Evolutionary conservation across 1,140 invertebrate species (phyloP), one percentile per base, ranked within the genome.

Genomic region (Aphelinus certus): DNA sequence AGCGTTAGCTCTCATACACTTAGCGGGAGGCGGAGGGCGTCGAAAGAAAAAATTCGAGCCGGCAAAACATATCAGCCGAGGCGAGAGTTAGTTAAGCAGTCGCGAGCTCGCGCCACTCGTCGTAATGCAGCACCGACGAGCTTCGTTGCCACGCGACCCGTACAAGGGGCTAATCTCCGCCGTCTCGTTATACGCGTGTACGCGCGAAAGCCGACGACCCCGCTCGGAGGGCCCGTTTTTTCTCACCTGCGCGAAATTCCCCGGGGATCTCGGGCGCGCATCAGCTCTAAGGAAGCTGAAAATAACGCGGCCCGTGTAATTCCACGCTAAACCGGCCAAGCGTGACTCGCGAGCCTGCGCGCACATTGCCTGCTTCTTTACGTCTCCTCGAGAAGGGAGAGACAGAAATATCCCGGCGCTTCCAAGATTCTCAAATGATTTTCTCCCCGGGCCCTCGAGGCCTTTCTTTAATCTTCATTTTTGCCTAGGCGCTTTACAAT

Each of bases 71-170:
- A 63, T 6, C 46, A 26, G 47, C 7, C 7, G 49, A n/a, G 61
- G n/a, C 48, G 53, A 72, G 57, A 64, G 66, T 73, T 66, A 62
- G 66, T 73, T 65, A 73, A 66, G 55, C 55, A n/a, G n/a, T 26
- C 26, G 26, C 26, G 26, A 0, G 46, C 9, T 61, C 47, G 45
- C 42, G 55, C 45, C 46, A 65, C 70, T 72, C 70, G 47, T 4
- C 49, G n/a, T 45, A 61, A 73, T 73, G 26, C 26, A 26, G 26
- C 26, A 26, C 26, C 26, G 26, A 26, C 26, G 26, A 26, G 26
- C 26, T 26, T 67, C 67, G 7, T 53, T 6, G 43, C 47, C 4
- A 49, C 55, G 7, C 48, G 63, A 3, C 49, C n/a, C 10, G 45
- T 4, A 43, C 45, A 64, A 65, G 64, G 63, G 48, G 48, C 64